Evolutionary conservation across 2,888 invertebrate genomes (phyloP).

Genomic region (Tetanocera ferruginea): DNA sequence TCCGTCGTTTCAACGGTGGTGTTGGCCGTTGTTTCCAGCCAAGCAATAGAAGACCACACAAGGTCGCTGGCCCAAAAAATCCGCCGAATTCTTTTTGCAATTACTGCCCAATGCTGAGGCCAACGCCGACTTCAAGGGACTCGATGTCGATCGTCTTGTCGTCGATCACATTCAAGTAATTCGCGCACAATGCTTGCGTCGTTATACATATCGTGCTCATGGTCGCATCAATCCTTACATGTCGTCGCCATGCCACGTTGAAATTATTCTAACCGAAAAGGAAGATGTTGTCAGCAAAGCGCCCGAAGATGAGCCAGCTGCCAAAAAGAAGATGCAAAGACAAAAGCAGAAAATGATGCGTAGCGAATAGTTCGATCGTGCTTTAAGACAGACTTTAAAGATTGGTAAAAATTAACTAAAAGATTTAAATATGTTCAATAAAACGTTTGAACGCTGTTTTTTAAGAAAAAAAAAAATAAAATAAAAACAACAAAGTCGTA

Average conservation of each 20-base stretch:
- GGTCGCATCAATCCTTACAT: conserved; percentile 99
- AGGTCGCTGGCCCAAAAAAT: conserved; percentile 99
- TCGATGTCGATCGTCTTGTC: conserved; percentile 97
- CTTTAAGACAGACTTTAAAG: conserved; percentile 35
- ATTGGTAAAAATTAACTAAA: conserved; percentile 34
- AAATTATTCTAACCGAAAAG: conserved; percentile 95
- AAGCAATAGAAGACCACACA: conserved; percentile 96
- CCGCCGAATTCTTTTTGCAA: conserved; percentile 97
- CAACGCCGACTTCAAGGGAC: conserved; percentile 96
- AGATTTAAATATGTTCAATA: conserved; percentile 43
- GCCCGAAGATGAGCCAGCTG: conserved; percentile 86
- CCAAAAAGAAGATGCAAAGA: conserved; percentile 96
- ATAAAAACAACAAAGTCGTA: too few relatives aligned
- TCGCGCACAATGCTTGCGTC: conserved; percentile 95
- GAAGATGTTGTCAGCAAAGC: conserved; percentile 93
- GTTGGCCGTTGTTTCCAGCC: conserved; percentile 97
- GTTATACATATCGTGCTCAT: conserved; percentile 98
- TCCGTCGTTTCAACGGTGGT: conserved; percentile 95
- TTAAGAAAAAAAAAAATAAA: conserved; percentile 38
- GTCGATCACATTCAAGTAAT: conserved; percentile 98
- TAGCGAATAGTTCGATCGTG: conserved; percentile 63
- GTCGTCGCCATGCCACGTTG: conserved; percentile 99
- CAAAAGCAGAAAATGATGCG: conserved; percentile 94
- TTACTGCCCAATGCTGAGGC: conserved; percentile 98
- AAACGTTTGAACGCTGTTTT: conserved; percentile 50